Base-by-base conservation (phyloP, 2,113 vertebrate species). In the Trogon melanurus region DNA sequence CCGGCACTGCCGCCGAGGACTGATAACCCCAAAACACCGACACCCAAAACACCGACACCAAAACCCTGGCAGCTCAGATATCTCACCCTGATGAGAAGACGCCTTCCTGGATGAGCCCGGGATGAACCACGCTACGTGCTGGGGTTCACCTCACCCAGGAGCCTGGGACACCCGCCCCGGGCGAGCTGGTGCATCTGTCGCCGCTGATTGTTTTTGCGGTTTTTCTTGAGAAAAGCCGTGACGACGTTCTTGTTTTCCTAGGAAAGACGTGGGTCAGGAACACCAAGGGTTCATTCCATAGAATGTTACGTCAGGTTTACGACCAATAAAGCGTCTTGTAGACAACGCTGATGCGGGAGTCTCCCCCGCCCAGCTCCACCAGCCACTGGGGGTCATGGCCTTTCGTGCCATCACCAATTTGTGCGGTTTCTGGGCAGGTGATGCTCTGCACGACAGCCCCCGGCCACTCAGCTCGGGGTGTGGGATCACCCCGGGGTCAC, bases 11-110 rank as follows among this genome's bases (percentile, higher is more conserved):
- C 1, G 2, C 17, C 0, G 13, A 10, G 27, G 25, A 38, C 21
- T 4, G 3, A 23, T 8, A 22, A n/a, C n/a, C 29, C 29, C 2
- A 0, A 25, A 48, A 34, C 41, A 8, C 20, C 5, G 3, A 23
- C 6, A 22, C 29, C 29, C 2, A 0, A 21, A 50, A 34, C 41
- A 8, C 76, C 56, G 48, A 11, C 0, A 1, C 38, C 6, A 0
- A 47, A 66, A 26, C 66, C 18, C 26, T 1, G 1, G 0, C 5
- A 73, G 53, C 62, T n/a, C 27, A 20, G 2, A 14, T 27, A 25
- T 26, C 75, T 65, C n/a, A 20, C 14, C 45, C 17, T 1, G 0
- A 47, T n/a, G 27, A 13, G 26, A 60, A 76, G 58, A 16, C 10
- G 5, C 36, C 21, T 73, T 74, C 67, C 69, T 57, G 73, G 91